Evolutionary conservation across 2,113 vertebrate genomes (phyloP).

Genomic region (Hemiprocne comata): DNA sequence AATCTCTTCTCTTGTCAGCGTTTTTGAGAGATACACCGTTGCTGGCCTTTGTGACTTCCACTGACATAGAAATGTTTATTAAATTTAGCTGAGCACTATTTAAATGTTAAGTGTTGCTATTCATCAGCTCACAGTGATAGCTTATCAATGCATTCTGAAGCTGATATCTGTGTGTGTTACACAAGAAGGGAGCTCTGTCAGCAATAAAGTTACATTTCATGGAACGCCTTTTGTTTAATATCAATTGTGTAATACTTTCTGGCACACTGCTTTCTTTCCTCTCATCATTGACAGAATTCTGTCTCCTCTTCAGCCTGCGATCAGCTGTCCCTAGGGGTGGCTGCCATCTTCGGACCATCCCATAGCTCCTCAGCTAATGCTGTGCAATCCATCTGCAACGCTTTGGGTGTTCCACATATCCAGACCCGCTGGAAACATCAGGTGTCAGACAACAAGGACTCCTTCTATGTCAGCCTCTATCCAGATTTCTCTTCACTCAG

Average conservation of each 20-base stretch:
- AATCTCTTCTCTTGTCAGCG: not conserved
- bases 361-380: constrained; percentile 99
- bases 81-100: not conserved
- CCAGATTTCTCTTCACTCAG: constrained; percentile 98
- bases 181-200: not conserved
- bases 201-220: not conserved
- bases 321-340: constrained; percentile 98
- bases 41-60: not conserved
- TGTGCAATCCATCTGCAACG: constrained; percentile 98
- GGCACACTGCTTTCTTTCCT: constrained; percentile 58
- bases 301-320: constrained; percentile 90
- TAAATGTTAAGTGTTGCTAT: not conserved
- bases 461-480: constrained; percentile 97
- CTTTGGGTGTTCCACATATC: constrained; percentile 95
- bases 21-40: not conserved
- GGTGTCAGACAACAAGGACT: constrained; percentile 96
- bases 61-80: not conserved
- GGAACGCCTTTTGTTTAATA: not conserved
- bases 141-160: not conserved
- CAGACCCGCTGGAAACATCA: constrained; percentile 99
- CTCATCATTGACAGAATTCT: constrained; percentile 72
- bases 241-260: constrained; percentile 20
- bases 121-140: not conserved
- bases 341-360: constrained; percentile 97
- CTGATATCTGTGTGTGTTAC: not conserved